phyloP scores from a whole-genome alignment of 2,888 invertebrate species.

The Coleophora flavipennella region DNA sequence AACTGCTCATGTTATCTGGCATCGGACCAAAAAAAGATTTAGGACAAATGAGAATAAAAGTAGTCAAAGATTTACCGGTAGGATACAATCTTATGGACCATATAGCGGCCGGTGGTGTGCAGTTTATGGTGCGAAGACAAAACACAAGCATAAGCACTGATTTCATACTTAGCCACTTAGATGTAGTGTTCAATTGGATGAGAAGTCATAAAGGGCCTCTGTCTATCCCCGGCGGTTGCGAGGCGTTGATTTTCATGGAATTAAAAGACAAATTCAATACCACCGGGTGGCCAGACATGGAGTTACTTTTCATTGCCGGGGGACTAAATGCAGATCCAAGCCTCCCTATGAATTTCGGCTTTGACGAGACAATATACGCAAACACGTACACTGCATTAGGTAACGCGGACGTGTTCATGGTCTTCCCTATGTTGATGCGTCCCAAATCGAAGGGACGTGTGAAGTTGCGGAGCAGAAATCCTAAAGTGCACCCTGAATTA shows the following conservation, averaged over 20 bases:
- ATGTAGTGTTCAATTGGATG: conserved; percentile 68
- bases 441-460: conserved; percentile 81
- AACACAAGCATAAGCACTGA: conserved; percentile 40
- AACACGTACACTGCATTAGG: conserved; percentile 53
- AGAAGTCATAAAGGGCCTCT: conserved; percentile 67
- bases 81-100: conserved; percentile 82
- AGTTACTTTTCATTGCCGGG: conserved; percentile 73
- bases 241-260: conserved; percentile 77
- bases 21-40: conserved; percentile 77
- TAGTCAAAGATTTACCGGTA: conserved; percentile 73
- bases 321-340: conserved; percentile 64
- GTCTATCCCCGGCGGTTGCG: conserved; percentile 78
- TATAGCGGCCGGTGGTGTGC: conserved; percentile 75
- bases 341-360: conserved; percentile 65
- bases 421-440: conserved; percentile 80
- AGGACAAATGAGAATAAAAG: conserved; percentile 64
- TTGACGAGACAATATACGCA: conserved; percentile 55
- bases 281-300: conserved; percentile 76
- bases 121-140: conserved; percentile 64
- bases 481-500: conserved; percentile 79
- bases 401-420: conserved; percentile 55
- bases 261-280: conserved; percentile 69
- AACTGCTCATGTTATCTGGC: conserved; percentile 85
- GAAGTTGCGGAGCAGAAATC: conserved; percentile 78
- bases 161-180: conserved; percentile 49